A percentile compares a stretch with the other conserved stretches of the same genome.
Conservation (phyloP, 2,888 invertebrate genomes). For the Herminia tarsipennalis region DNA sequence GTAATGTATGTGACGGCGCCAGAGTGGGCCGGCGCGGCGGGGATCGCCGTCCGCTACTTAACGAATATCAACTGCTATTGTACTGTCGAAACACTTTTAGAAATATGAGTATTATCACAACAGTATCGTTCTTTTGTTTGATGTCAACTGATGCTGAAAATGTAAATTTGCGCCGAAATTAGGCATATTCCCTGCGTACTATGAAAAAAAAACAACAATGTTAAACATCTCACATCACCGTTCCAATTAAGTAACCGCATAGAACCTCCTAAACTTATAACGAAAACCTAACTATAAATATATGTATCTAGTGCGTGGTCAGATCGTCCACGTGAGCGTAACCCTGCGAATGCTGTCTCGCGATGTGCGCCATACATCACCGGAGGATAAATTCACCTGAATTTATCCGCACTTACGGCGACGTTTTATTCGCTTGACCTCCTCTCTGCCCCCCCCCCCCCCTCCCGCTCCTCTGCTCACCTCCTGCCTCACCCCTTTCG, state of each 20-base stretch:
- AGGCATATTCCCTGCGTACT: too few relatives aligned
- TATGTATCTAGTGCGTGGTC: not conserved
- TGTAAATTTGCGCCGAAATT: too few relatives aligned
- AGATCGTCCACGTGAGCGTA: not conserved
- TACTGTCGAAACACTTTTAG: not conserved
- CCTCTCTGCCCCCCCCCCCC: not conserved
- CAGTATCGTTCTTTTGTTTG: too few relatives aligned
- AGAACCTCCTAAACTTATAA: too few relatives aligned
- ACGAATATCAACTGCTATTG: too few relatives aligned
- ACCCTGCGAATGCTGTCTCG: conserved; percentile 7
- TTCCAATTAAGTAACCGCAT: too few relatives aligned
- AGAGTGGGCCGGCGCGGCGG: too few relatives aligned
- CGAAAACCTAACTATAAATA: too few relatives aligned
- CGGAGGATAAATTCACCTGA: conserved; percentile 40
- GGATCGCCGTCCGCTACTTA: too few relatives aligned
- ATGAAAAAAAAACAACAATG: too few relatives aligned
- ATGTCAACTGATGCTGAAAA: too few relatives aligned
- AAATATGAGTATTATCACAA: not conserved
- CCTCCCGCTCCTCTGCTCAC: conserved; percentile 12
- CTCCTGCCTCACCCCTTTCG: not conserved
- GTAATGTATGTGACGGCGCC: not conserved
- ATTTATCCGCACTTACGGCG: conserved; percentile 42
- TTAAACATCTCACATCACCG: too few relatives aligned
- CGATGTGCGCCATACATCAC: conserved; percentile 26
- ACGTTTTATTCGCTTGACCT: conserved; percentile 46